A percentile compares a stretch with the other conserved stretches of the same genome.
Evolutionary conservation across 2,797 vertebrate species (phyloP).

Genomic region (Mus spretus): DNA sequence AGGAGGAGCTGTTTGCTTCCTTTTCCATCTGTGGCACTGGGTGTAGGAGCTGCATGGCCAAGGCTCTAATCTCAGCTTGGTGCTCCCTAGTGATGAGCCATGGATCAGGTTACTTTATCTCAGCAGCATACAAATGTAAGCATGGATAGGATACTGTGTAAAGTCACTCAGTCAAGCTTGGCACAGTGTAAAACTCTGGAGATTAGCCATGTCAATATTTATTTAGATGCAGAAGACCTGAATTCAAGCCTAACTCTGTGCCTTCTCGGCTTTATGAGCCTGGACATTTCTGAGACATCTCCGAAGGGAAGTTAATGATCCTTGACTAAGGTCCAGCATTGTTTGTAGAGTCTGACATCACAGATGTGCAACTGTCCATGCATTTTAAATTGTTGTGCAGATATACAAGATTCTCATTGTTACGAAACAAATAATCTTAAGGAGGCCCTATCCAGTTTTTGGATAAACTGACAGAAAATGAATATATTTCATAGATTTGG

Average conservation of each 20-base stretch:
- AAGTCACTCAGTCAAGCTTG: neutral
- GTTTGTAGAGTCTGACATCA: neutral
- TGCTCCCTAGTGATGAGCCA: neutral
- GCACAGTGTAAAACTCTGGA: neutral
- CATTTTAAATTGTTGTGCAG: neutral
- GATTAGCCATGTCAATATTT: neutral
- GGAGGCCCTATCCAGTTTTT: neutral
- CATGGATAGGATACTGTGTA: neutral
- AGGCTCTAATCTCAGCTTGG: neutral
- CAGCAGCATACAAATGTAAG: neutral
- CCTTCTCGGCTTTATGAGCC: neutral
- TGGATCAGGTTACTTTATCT: neutral
- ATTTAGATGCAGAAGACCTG: neutral
- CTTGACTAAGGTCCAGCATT: neutral
- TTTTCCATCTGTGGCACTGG: too few relatives aligned
- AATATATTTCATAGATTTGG: neutral
- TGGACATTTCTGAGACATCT: neutral
- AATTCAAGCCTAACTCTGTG: neutral
- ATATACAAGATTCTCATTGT: neutral
- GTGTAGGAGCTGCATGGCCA: neutral
- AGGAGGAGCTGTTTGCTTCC: neutral
- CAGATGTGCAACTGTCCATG: neutral
- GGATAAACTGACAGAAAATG: neutral
- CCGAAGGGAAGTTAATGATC: neutral
- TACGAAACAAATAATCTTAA: neutral